Base-by-base conservation (phyloP, 2,113 vertebrate species). In the Zosterops lateralis region DNA sequence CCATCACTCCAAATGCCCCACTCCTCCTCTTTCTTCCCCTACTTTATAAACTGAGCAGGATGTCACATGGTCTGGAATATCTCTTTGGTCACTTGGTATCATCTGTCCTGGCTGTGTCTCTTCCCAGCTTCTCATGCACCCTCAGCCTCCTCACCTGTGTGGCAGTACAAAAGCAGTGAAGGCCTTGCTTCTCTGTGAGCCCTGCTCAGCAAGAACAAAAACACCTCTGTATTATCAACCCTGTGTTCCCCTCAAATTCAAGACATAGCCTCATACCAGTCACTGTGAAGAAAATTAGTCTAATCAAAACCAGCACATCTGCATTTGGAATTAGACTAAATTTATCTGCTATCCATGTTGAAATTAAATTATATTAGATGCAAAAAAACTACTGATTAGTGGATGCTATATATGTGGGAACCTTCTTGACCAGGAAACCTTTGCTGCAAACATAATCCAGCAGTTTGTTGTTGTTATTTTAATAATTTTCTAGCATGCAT, bases 11-110 rank as follows among this genome's bases (percentile, higher is more conserved):
- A 67, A 66, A n/a, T 11, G 20, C 15, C 15, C 10, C 38, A 3
- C 7, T 4, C 20, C 40, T 53, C 6, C 13, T 74, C 28, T 19
- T 74, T 67, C 24, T 44, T 28, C 15, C 10, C 9, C n/a, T 28
- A 2, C 11, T 53, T n/a, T 31, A 13, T 14, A 21, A 10, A 18
- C 24, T 17, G n/a, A 74, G 29, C 8, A 9, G 0, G 3, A 34
- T 60, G 24, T 60, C 6, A 17, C 11, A 10, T 31, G 10, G 17
- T 22, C 36, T 68, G 32, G 17, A 45, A 45, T 32, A 44, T 22
- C 11, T 4, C 19, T 60, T n/a, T 20, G 38, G 32, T 53, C 68
- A 40, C 16, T n/a, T 66, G 10, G 19, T 17, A 22, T 34, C 38
- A 13, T n/a, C 47, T 34, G 19, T 53, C 53, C 38, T 25, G 38